Conservation (phyloP, 2,113 vertebrate genomes). For the Theristicus caerulescens region DNA sequence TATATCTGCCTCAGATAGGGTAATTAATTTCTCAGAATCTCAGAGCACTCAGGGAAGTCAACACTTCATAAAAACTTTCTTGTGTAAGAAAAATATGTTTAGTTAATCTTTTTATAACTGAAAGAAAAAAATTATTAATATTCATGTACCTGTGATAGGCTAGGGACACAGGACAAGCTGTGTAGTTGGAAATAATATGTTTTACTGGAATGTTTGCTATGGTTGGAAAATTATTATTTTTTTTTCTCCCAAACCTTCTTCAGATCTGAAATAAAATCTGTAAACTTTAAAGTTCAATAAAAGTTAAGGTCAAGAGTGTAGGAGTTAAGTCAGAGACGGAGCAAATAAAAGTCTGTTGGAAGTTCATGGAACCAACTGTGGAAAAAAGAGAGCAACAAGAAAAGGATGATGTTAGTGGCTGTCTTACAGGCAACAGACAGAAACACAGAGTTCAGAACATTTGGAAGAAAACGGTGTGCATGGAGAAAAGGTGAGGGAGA, state of each 20-base stretch:
- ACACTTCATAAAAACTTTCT: background rate
- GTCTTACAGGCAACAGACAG: background rate
- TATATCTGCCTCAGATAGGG: background rate
- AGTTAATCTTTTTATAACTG: background rate
- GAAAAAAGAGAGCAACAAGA: fast-evolving
- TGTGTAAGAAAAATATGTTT: background rate
- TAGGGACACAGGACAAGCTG: background rate
- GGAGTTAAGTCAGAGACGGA: background rate
- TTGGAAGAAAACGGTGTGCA: background rate
- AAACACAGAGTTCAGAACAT: background rate
- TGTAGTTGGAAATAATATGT: background rate
- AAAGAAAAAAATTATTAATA: background rate
- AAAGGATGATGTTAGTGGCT: background rate
- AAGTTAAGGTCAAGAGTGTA: background rate
- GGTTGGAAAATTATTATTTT: background rate
- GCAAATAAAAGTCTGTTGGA: background rate
- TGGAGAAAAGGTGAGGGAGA: background rate
- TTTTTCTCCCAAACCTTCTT: background rate
- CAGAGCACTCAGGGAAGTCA: background rate
- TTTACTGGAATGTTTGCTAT: background rate
- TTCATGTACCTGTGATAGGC: background rate
- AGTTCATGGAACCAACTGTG: background rate
- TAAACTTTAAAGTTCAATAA: background rate
- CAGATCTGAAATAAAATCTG: background rate
- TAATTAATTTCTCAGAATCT: background rate